A percentile compares a stretch with the other conserved stretches of the same genome.
These are phyloP conservation scores for Corythaixoides concolor DNA, from an alignment of 2,113 vertebrate species.

Conservation along the genomic window DNA sequence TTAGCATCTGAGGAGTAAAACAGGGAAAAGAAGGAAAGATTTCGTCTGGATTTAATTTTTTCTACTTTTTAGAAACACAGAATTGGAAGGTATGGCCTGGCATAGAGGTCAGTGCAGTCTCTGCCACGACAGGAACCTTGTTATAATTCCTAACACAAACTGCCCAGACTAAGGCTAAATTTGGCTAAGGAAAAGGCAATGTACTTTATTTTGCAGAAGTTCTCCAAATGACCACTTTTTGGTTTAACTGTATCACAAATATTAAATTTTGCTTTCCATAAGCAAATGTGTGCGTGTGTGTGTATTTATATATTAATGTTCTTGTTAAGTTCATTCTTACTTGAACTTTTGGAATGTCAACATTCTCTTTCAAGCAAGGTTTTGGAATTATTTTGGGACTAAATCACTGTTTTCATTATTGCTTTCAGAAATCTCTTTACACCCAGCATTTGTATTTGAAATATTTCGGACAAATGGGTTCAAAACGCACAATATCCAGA, in stretches of 20 bases:
- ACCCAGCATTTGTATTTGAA: background rate
- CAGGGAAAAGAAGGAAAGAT: background rate
- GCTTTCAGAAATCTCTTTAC: background rate
- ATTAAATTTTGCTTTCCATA: background rate
- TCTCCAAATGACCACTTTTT: background rate
- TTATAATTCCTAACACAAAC: background rate
- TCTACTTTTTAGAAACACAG: background rate
- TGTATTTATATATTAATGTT: background rate
- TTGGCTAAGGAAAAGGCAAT: background rate
- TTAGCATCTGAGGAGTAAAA: constrained; percentile 64
- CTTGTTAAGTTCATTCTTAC: background rate
- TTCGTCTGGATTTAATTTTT: background rate
- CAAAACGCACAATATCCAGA: background rate
- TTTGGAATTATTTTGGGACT: background rate
- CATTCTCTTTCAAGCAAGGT: background rate
- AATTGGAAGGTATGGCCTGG: background rate
- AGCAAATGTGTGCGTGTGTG: background rate
- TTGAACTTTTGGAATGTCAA: background rate
- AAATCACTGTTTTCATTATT: background rate
- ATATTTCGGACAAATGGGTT: background rate
- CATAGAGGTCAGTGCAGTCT: background rate
- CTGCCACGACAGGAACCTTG: background rate
- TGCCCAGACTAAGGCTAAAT: background rate
- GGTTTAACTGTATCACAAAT: background rate
- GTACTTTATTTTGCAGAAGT: background rate